Base-by-base conservation (phyloP, 2,888 invertebrate genomes). In the Caenorhabditis angaria region DNA sequence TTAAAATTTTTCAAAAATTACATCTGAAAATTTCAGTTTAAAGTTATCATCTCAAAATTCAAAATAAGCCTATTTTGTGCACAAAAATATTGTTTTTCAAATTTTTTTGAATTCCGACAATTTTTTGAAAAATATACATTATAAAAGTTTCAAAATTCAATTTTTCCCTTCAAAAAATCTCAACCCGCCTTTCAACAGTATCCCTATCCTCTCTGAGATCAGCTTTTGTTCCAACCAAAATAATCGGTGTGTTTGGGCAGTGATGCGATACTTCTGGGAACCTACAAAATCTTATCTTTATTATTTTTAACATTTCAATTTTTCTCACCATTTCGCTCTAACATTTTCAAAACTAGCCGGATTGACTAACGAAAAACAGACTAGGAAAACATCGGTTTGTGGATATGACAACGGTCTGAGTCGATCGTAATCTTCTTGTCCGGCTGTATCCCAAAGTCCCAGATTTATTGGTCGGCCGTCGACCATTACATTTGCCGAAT, bases 271-370 rank as follows among this genome's bases (percentile, higher is more conserved):
- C 97, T 90, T 99, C 99, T 6, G 99, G 97, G 53, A 41, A 41
- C 41, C 41, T 41, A 18, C 41, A 41, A 41, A 41, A 41, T 20
- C 5, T 50, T 22, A 8, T 18, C 20, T 29, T 12, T 5, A 27
- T 18, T n/a, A 53, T 12, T 61, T 18, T 41, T 6, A 18, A 14
- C 3, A 18, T 41, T 10, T 18, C 10, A 41, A 3, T 41, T 32
- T 32, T 12, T 32, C 41, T 41, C 94, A 97, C 99, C 99, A 99
- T 93, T 99, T 99, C 82, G 97, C 97, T 88, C 97, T 91, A 80
- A 99, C 97, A 90, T 99, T 99, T 90, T 97, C 97, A 90, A 99
- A 99, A 77, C 97, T 97, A 56, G 97, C 97, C 60, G 97, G 97
- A 91, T 97, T 99, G 72, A 97, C 97, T 85, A 99, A 91, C 56